Evolutionary conservation across 1,140 invertebrate species (phyloP).

Genomic region (Solenopsis fugax): DNA sequence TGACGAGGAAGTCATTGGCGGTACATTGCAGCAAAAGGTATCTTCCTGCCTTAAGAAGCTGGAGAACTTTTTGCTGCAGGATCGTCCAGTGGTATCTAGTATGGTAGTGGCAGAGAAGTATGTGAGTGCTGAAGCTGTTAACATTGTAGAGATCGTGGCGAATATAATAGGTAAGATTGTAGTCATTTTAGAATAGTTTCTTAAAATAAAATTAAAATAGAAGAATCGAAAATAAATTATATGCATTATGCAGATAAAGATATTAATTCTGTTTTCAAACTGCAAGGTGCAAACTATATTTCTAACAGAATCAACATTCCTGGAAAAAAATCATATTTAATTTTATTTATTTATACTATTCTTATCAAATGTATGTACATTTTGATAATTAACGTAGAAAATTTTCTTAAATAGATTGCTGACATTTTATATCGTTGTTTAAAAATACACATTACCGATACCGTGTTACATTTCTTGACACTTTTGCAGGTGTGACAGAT

Average conservation of each 20-base stretch:
- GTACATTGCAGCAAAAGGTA: slow-evolving; percentile 90
- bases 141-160: slow-evolving; percentile 85
- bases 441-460: neutral
- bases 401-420: neutral
- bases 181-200: neutral
- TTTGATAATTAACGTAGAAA: neutral
- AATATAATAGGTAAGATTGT: slow-evolving; percentile 85
- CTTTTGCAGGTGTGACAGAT: slow-evolving; percentile 83
- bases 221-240: neutral
- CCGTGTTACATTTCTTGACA: neutral
- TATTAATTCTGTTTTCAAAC: neutral
- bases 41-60: slow-evolving; percentile 88
- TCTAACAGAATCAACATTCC: neutral
- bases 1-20: slow-evolving; percentile 88
- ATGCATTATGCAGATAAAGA: neutral
- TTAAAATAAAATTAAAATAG: neutral
- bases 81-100: slow-evolving; percentile 88
- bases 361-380: neutral
- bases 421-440: neutral
- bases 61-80: slow-evolving; percentile 88
- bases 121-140: slow-evolving; percentile 74
- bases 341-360: slow-evolving; percentile 5
- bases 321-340: neutral
- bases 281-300: neutral
- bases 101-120: slow-evolving; percentile 89